Conservation (phyloP, 2,888 invertebrate species). For the Melanostoma mellinum region DNA sequence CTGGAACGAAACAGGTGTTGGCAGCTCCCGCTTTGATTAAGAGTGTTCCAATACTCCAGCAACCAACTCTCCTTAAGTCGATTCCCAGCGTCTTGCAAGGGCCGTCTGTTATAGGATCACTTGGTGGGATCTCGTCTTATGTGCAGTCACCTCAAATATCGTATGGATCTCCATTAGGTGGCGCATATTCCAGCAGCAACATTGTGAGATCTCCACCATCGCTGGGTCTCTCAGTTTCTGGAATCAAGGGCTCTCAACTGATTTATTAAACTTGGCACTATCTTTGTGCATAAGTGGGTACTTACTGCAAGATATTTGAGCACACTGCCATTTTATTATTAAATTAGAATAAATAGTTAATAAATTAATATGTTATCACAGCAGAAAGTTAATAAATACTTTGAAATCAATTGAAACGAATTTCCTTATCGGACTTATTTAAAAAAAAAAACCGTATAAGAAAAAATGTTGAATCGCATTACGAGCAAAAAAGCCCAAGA, state of each 20-base stretch:
- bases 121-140: conserved; percentile 9
- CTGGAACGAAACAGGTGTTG: conserved; percentile 74
- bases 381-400: no score
- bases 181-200: conserved; percentile 51
- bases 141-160: conserved; percentile 34
- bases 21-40: conserved; percentile 41
- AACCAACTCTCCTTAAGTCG: conserved; percentile 37
- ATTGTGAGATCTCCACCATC: conserved; percentile 39
- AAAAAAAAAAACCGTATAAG: no score
- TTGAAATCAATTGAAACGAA: no score
- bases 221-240: conserved; percentile 25
- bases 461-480: no score
- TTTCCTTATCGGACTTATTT: no score
- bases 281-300: no score
- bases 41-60: conserved; percentile 29
- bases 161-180: conserved; percentile 27
- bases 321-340: no score
- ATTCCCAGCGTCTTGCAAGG: conserved; percentile 33
- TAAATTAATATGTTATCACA: no score
- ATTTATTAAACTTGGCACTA: background rate
- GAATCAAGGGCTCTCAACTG: conserved; percentile 18
- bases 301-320: no score
- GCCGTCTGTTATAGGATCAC: conserved; percentile 17
- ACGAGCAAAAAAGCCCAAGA: no score
- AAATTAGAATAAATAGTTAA: no score